phyloP scores from a whole-genome alignment of 2,888 invertebrate genomes.

The Netelia inedita region DNA sequence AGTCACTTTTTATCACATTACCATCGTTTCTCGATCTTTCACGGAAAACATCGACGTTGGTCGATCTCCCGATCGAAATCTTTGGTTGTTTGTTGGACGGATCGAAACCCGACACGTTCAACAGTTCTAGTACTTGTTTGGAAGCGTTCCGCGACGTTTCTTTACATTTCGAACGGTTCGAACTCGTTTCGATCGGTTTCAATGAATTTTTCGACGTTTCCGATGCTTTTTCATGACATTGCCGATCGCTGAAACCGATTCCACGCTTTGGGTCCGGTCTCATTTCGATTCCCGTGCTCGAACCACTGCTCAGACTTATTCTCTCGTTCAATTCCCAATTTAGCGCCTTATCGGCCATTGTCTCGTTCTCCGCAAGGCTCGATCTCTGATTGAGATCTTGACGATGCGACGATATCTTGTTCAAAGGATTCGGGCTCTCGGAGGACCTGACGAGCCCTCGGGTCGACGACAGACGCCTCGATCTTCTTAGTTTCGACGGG shows the following conservation, averaged over 20 bases:
- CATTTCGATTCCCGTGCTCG: conserved; percentile 79
- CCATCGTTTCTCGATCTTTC: conserved; percentile 56
- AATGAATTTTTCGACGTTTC: conserved; percentile 12
- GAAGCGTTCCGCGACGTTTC: conserved; percentile 42
- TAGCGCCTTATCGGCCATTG: conserved; percentile 70
- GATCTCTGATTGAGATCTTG: conserved; percentile 71
- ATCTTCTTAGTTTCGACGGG: conserved; percentile 76
- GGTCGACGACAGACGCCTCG: conserved; percentile 82
- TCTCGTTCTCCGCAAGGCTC: conserved; percentile 53
- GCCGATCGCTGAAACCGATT: conserved; percentile 76
- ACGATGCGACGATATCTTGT: conserved; percentile 40
- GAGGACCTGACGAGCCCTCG: conserved; percentile 74
- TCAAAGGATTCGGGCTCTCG: conserved; percentile 50
- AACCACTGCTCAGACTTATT: conserved; percentile 82
- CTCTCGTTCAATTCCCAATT: conserved; percentile 84
- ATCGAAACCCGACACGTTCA: conserved; percentile 79
- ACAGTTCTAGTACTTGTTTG: conserved; percentile 73
- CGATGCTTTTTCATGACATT: conserved; percentile 57
- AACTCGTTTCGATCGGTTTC: conserved; percentile 13
- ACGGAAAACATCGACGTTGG: conserved; percentile 58
- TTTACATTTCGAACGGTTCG: conserved; percentile 19
- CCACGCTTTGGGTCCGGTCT: conserved; percentile 76
- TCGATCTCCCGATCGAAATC: neutral
- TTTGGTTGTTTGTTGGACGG: conserved; percentile 64
- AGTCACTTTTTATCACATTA: conserved; percentile 78